Evolutionary conservation across 2,797 vertebrate species (phyloP).

Genomic region (Hypotaenidia okinawae): DNA sequence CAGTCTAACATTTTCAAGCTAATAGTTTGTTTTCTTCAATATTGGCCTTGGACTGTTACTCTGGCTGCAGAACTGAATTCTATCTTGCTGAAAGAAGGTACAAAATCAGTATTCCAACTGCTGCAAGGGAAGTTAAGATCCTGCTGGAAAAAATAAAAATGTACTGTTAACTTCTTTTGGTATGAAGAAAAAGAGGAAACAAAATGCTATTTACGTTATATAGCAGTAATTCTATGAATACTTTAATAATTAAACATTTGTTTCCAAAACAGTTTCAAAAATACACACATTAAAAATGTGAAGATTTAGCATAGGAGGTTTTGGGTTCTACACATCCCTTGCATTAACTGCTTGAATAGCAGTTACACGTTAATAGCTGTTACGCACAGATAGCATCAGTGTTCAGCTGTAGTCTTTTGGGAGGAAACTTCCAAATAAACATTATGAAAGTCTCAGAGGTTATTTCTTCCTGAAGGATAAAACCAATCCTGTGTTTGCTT

Average conservation of each 20-base stretch:
- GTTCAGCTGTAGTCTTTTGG: background rate
- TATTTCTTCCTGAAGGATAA: background rate
- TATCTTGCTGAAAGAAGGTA: conserved; percentile 4
- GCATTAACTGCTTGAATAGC: background rate
- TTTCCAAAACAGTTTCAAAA: background rate
- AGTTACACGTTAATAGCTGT: background rate
- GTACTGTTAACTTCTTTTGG: background rate
- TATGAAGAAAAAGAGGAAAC: background rate
- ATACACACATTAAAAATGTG: background rate
- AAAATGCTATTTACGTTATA: background rate
- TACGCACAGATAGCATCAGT: background rate
- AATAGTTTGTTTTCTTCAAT: conserved; percentile 10
- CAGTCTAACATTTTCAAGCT: background rate
- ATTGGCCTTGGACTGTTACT: background rate
- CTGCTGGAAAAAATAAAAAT: background rate
- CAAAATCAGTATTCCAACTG: background rate
- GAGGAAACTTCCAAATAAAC: background rate
- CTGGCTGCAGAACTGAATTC: background rate
- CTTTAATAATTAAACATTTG: background rate
- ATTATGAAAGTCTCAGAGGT: background rate
- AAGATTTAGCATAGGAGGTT: background rate
- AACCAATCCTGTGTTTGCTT: background rate
- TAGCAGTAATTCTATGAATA: background rate
- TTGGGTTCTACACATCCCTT: background rate
- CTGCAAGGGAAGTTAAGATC: background rate